Base-by-base conservation (phyloP, 2,797 vertebrate species). In the Dermochelys coriacea region DNA sequence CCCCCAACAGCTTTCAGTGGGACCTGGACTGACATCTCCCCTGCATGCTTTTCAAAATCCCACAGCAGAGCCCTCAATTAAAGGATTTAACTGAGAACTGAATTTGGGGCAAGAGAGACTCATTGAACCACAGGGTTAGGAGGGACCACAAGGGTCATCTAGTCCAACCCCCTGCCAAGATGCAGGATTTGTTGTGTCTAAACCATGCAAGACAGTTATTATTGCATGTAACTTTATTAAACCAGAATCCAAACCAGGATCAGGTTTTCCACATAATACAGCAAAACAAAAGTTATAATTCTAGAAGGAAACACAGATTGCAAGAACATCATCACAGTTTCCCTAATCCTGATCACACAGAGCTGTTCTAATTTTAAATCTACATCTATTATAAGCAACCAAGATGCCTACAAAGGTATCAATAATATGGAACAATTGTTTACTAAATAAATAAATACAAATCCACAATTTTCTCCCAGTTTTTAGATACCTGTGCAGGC, bases 251-350 rank as follows among this genome's bases (percentile, higher is more conserved):
- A 75, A 1, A 1, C 14, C 37, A 6, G 78, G 29, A 1, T 54
- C 71, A 49, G 37, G 14, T 57, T 47, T 83, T 31, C 0, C 8
- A 1, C 1, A 3, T 8, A 15, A 29, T 3, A 21, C 0, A 52
- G 10, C 2, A 4, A 41, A 52, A 51, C 29, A 7, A 41, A 12
- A 2, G 0, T 15, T 85, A 4, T 37, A 18, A 15, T n/a, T 90
- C 31, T 27, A 47, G n/a, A 80, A 57, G 41, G 37, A 80, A 84
- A 59, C 18, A 27, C 23, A 18, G 11, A 34, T 16, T 52, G 18
- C 31, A 59, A 18, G 41, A 59, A 9, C 19, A 59, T 8, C 19
- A 55, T 49, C 16, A 4, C 27, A 34, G 50, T 14, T n/a, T 57
- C 41, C 37, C 49, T 83, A 50, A 8, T 19, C 4, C 78, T 12